Conservation (phyloP, 2,113 vertebrate species). For the Psammodynastes pulverulentus region DNA sequence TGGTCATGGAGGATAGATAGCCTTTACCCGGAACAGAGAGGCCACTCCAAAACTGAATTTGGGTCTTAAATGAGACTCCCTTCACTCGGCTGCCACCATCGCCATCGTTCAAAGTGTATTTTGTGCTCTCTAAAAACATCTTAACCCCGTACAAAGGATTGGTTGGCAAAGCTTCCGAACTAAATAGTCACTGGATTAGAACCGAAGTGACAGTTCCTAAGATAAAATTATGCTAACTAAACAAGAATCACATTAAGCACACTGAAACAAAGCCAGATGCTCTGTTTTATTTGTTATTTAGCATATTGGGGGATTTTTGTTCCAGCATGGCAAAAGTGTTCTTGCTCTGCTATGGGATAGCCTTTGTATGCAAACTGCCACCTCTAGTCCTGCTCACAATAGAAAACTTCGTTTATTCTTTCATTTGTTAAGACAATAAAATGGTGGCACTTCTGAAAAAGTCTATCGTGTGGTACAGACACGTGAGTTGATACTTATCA, state of each 20-base stretch:
- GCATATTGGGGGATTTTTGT: constrained; percentile 49
- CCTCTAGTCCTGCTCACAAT: constrained; percentile 23
- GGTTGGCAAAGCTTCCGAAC: not conserved
- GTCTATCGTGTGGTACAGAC: constrained; percentile 25
- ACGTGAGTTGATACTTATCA: constrained; percentile 33
- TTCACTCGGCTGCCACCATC: not conserved
- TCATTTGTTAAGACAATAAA: constrained; percentile 26
- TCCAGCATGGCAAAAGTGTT: constrained; percentile 38
- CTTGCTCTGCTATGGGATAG: not conserved
- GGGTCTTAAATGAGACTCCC: not conserved
- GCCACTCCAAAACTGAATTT: not conserved
- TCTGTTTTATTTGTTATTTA: constrained; percentile 43
- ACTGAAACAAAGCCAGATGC: constrained; percentile 28
- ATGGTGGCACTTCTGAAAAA: constrained; percentile 23
- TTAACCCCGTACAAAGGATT: not conserved
- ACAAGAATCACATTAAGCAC: not conserved
- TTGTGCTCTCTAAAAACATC: not conserved
- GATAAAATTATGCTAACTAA: constrained; percentile 19
- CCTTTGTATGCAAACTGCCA: not conserved
- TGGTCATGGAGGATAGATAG: not conserved
- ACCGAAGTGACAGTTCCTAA: constrained; percentile 47
- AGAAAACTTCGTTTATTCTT: constrained; percentile 8
- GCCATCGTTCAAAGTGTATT: not conserved
- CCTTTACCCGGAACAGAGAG: not conserved
- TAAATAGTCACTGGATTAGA: constrained; percentile 38